phyloP scores from a whole-genome alignment of 1,140 invertebrate species.

The Achatina immaculata region DNA sequence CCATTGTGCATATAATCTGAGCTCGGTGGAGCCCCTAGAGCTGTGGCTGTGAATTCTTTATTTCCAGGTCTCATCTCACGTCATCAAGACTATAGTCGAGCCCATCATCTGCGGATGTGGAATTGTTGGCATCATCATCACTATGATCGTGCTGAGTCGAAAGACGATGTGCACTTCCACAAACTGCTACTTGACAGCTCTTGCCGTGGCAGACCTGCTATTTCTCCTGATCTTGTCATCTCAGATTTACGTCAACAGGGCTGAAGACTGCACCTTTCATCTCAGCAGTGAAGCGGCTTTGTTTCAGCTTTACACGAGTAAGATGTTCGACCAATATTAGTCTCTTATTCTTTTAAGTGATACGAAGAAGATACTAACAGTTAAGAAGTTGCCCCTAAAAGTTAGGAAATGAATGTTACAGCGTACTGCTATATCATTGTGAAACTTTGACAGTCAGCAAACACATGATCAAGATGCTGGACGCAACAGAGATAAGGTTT shows the following conservation, averaged over 20 bases:
- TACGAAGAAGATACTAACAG: too few species aligned
- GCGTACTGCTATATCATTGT: too few species aligned
- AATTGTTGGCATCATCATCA: slow-evolving; percentile 58
- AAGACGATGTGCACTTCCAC: slow-evolving; percentile 82
- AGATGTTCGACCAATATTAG: not conserved
- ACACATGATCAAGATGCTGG: too few species aligned
- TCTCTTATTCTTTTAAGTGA: not conserved
- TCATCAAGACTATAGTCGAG: slow-evolving; percentile 51
- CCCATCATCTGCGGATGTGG: slow-evolving; percentile 56
- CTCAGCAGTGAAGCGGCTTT: slow-evolving; percentile 14
- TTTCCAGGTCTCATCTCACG: slow-evolving; percentile 33
- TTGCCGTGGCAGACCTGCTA: slow-evolving; percentile 81
- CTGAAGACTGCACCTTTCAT: slow-evolving; percentile 16
- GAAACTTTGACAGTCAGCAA: too few species aligned
- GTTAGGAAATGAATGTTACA: too few species aligned
- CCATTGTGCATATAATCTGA: slow-evolving; percentile 15
- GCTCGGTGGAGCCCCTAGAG: slow-evolving; percentile 5
- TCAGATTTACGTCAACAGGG: slow-evolving; percentile 48
- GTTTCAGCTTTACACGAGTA: slow-evolving; percentile 8
- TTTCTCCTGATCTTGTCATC: slow-evolving; percentile 76
- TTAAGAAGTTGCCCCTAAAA: too few species aligned
- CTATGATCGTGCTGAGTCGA: slow-evolving; percentile 77
- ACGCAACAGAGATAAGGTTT: too few species aligned
- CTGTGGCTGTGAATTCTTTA: not conserved
- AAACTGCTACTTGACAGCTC: slow-evolving; percentile 80